Evolutionary conservation across 2,113 vertebrate species (phyloP), one percentile per base, ranked within the genome.

Genomic region (Mormoops blainvillei): DNA sequence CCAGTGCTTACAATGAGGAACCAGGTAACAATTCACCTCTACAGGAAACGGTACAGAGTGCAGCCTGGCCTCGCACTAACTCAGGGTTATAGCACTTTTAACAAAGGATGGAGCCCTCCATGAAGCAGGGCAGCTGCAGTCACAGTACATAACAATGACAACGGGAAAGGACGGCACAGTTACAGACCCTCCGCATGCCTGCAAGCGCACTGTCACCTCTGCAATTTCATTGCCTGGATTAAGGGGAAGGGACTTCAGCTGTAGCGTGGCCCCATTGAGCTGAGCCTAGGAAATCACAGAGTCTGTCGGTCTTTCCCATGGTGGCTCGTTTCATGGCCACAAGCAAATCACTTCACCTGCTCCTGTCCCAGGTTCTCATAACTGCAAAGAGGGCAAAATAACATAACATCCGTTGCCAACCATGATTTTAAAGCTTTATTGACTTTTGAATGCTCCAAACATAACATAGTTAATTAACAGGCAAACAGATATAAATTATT

Each of bases 321-420:
- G 63, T 81, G 80, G 73, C 81, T 93, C 48, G 28, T 63, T 91
- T 97, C 56, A 68, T 2, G 13, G 65, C 68, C 36, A 28, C 74
- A 33, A 84, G 86, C 54, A 96, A 91, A 95, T 93, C 95, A 84
- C 45, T 93, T 87, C n/a, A 78, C 81, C 80, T 80, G 86, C 61
- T 94, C 76, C 13, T 8, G 14, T 38, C 82, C 58, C 73, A 52
- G 56, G 63, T 84, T 96, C n/a, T 71, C 78, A 83, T 83, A 54
- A 16, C 15, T 65, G 58, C 36, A 65, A 95, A 77, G 67, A 88
- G 16, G 22, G 13, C 4, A 13, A 33, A 43, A 58, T 22, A 48
- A 41, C 61, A 82, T 24, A 74, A 65, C 1, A 26, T 58, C 41
- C n/a, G n/a, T 8, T 19, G 22, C 33, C 41, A n/a, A 18, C 38